These are phyloP conservation scores for Spea hammondii DNA, from an alignment of 2,797 vertebrate species.

Conservation along the genomic window DNA sequence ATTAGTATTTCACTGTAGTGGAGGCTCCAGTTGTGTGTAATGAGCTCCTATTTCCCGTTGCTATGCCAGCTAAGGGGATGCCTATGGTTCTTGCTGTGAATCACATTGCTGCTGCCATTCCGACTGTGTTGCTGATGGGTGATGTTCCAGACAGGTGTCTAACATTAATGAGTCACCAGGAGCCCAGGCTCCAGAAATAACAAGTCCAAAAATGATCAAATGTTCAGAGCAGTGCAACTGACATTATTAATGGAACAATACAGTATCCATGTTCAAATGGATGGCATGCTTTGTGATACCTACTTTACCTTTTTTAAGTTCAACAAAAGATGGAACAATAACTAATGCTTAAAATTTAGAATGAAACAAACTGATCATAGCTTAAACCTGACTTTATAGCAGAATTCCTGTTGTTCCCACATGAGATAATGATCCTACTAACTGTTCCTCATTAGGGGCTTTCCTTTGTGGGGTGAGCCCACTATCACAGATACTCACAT, in stretches of 20 bases:
- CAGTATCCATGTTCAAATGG: not conserved
- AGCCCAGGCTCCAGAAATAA: slow-evolving; percentile 24
- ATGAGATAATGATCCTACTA: too few species aligned
- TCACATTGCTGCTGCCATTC: slow-evolving; percentile 27
- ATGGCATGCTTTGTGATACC: not conserved
- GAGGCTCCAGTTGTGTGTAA: slow-evolving; percentile 23
- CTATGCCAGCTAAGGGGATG: slow-evolving; percentile 13
- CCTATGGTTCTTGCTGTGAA: slow-evolving; percentile 29
- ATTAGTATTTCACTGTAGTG: slow-evolving; percentile 10
- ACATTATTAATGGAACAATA: not conserved
- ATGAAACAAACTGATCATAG: too few species aligned
- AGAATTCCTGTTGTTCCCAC: too few species aligned
- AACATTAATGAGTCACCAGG: slow-evolving; percentile 35
- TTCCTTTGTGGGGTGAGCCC: too few species aligned
- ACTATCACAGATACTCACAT: too few species aligned
- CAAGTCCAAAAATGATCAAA: not conserved
- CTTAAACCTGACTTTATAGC: too few species aligned
- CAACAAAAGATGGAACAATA: too few species aligned
- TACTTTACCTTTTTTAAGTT: not conserved
- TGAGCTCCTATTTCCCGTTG: slow-evolving; percentile 21
- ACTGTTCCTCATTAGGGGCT: too few species aligned
- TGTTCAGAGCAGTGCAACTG: not conserved
- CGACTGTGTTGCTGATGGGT: slow-evolving; percentile 14
- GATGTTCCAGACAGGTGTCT: slow-evolving; percentile 38
- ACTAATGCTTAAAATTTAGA: too few species aligned